Base-by-base conservation (phyloP, 2,888 invertebrate species). In the Elysia crispata region DNA sequence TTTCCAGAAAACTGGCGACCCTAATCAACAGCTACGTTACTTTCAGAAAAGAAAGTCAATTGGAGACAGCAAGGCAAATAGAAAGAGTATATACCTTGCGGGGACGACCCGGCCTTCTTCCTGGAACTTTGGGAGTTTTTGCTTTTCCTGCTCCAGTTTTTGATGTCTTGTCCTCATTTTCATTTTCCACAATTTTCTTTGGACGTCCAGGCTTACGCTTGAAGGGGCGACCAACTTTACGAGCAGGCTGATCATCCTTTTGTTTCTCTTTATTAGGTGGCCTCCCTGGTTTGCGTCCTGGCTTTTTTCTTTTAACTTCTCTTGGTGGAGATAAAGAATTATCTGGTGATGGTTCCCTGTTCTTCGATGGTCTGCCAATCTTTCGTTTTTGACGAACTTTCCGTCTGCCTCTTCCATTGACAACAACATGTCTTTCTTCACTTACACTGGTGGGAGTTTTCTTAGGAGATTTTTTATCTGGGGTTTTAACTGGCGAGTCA, bases 231-330 rank as follows among this genome's bases (percentile, higher is more conserved):
- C 54, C 73, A 11, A n/a, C 74, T 54, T 79, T 81, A 70, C 78
- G 78, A n/a, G 31, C 54, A 18, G 33, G 33, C 49, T 23, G 15
- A 11, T 69, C 70, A 62, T 23, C 54, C 23, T 41, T 41, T 41
- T 13, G 33, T 57, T 23, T 66, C 54, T 73, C 69, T n/a, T 81
- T 80, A 30, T 77, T 76, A 25, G 83, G 80, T 50, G 84, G 83
- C 76, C 86, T 76, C 8, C 85, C 86, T 28, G 81, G 82, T 18
- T 79, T 81, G 49, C 85, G 75, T n/a, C 82, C 81, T 15, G 82
- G 81, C n/a, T 80, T 81, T 54, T 84, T 82, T 66, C 79, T 66
- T n/a, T 62, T 18, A 20, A 54, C 1, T 20, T 41, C 49, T 3
- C 78, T 73, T 50, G 76, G 73, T 41, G 72, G 74, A 33, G 57